These are phyloP conservation scores for Aythya baeri DNA, from an alignment of 2,113 vertebrate genomes.

Conservation along the genomic window DNA sequence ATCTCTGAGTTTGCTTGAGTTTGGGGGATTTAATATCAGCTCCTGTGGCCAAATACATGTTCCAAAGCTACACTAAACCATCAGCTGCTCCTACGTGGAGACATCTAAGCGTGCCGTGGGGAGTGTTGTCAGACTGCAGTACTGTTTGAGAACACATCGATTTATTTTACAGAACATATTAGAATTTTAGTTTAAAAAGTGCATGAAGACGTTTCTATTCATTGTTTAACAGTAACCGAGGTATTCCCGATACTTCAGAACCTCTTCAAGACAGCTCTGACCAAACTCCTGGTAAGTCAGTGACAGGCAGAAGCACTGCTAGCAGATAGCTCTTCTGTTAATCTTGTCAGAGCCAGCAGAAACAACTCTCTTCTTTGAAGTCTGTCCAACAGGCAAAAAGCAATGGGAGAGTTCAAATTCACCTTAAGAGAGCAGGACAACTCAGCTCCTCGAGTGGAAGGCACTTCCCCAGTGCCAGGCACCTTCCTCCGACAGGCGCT, in stretches of 20 bases:
- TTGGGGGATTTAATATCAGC: neutral
- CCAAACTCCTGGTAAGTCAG: neutral
- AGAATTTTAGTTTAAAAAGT: neutral
- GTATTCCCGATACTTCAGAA: neutral
- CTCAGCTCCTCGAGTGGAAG: neutral
- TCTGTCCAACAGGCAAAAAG: neutral
- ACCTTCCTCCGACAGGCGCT: neutral
- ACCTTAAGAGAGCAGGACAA: neutral
- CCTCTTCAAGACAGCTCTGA: neutral
- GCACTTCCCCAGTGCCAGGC: neutral
- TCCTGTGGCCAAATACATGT: rapidly evolving
- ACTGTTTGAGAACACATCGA: neutral
- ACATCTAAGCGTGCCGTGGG: neutral
- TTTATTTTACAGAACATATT: neutral
- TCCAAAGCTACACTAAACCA: neutral
- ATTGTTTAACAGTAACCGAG: neutral
- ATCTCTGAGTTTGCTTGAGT: neutral
- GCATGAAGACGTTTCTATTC: neutral
- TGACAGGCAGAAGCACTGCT: neutral
- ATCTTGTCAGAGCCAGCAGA: neutral
- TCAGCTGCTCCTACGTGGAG: neutral
- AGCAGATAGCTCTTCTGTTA: neutral
- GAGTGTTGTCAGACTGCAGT: neutral
- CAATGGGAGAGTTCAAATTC: neutral
- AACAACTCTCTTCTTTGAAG: neutral